Conservation (phyloP, 2,113 vertebrate genomes). For the Peromyscus polionotus region DNA sequence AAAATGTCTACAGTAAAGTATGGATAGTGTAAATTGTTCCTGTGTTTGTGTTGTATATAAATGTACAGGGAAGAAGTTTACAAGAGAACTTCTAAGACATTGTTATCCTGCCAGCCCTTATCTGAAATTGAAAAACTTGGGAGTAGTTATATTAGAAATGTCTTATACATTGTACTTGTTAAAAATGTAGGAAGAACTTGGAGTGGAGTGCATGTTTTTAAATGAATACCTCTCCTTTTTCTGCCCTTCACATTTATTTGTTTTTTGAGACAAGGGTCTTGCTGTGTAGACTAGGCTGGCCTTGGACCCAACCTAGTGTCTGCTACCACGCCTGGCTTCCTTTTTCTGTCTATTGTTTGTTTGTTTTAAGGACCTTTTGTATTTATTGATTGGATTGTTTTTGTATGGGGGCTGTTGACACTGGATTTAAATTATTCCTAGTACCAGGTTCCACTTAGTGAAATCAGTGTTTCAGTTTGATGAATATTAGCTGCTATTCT, state of each 20-base stretch:
- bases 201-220: background rate
- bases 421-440: conserved; percentile 16
- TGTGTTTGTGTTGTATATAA: background rate
- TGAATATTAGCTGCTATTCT: conserved; percentile 13
- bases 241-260: background rate
- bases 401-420: background rate
- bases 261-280: background rate
- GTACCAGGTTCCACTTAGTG: background rate
- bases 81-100: background rate
- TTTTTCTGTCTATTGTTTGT: background rate
- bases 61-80: background rate
- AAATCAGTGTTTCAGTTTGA: conserved; percentile 27
- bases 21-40: background rate
- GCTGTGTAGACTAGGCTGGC: too few species aligned
- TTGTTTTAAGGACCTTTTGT: background rate
- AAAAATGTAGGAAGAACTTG: background rate
- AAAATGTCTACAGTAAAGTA: background rate
- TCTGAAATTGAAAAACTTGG: background rate
- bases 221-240: background rate
- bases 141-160: background rate
- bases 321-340: background rate
- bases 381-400: background rate
- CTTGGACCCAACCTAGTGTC: too few species aligned
- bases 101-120: background rate
- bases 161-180: background rate